Conservation (phyloP, 2,113 vertebrate species). For the Synodontis membranacea region DNA sequence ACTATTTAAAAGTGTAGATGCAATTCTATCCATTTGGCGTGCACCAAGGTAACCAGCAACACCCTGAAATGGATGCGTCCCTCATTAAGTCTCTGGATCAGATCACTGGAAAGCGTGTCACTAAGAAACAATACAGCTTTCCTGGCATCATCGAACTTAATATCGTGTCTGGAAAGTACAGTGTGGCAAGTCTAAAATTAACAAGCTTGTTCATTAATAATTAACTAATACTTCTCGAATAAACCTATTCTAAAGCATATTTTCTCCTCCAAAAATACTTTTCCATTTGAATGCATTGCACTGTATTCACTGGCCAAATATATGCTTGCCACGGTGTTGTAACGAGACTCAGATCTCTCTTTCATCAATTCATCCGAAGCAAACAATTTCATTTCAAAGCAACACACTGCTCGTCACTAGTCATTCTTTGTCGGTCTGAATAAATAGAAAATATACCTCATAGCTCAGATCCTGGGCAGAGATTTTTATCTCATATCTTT, state of each 20-base stretch:
- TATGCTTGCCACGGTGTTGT: background rate
- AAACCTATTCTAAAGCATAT: background rate
- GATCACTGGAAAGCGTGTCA: constrained; percentile 12
- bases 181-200: background rate
- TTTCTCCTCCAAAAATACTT: background rate
- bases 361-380: background rate
- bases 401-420: background rate
- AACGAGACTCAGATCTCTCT: background rate
- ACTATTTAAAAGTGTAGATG: constrained; percentile 15
- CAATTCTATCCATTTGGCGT: constrained; percentile 15
- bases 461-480: background rate
- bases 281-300: background rate
- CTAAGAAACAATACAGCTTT: constrained; percentile 9
- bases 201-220: background rate
- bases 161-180: background rate
- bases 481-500: too few relatives aligned
- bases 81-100: constrained; percentile 44
- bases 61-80: constrained; percentile 44
- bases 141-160: background rate
- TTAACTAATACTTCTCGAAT: background rate
- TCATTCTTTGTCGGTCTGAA: background rate
- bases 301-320: background rate
- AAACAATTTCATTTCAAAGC: background rate
- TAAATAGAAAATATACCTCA: constrained; percentile 1
- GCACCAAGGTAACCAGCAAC: constrained; percentile 41